Conservation (phyloP, 2,888 invertebrate genomes). For the Lordiphosa andalusiaca region DNA sequence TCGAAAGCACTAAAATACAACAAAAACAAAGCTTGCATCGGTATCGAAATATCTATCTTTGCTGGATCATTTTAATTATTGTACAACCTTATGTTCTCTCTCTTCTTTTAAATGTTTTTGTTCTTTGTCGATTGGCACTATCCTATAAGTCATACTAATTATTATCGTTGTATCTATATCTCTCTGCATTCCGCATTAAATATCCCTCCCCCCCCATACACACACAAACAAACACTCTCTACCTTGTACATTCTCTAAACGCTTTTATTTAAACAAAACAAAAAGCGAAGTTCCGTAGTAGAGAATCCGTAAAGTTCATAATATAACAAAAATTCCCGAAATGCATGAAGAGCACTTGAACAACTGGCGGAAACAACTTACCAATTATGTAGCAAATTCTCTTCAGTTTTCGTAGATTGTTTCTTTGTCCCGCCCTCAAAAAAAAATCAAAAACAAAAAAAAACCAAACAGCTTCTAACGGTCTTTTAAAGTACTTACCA, state of each 20-base stretch:
- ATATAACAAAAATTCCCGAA: constrained; percentile 29
- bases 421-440: constrained; percentile 43
- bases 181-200: constrained; percentile 53
- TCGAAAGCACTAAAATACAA: constrained; percentile 65
- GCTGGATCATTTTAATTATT: constrained; percentile 49
- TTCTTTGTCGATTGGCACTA: constrained; percentile 62
- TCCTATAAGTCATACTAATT: constrained; percentile 31
- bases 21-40: constrained; percentile 45
- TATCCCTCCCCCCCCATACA: constrained; percentile 11
- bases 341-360: constrained; percentile 77
- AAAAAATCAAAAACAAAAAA: too few relatives aligned
- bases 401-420: constrained; percentile 63
- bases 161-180: constrained; percentile 67
- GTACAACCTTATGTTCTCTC: constrained; percentile 48
- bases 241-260: constrained; percentile 58
- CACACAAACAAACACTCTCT: constrained; percentile 15
- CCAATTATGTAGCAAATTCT: constrained; percentile 53
- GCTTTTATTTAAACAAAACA: constrained; percentile 55
- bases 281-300: constrained; percentile 49
- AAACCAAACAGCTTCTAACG: constrained; percentile 50
- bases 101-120: constrained; percentile 59
- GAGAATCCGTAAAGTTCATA: constrained; percentile 39
- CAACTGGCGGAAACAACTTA: constrained; percentile 49
- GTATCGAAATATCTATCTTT: constrained; percentile 28
- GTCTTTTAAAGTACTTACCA: constrained; percentile 41